phyloP scores from a whole-genome alignment of 2,888 invertebrate species.

The Drosophila mettleri region DNA sequence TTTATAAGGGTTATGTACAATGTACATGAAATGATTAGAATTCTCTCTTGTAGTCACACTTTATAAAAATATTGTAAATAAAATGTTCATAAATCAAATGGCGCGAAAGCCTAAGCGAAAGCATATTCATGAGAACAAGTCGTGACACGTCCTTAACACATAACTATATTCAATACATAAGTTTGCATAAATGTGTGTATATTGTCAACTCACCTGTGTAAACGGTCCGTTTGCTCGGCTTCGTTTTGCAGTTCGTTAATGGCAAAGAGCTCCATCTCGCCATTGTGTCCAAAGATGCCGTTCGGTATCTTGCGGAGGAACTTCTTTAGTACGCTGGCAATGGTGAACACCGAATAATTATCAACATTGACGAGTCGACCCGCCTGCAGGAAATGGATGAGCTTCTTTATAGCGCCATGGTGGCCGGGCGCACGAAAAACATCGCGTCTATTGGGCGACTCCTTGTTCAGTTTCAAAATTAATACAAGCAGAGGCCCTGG shows the following conservation, averaged over 20 bases:
- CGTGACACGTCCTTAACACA: conserved; percentile 6
- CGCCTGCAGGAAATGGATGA: conserved; percentile 95
- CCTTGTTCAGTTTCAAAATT: conserved; percentile 96
- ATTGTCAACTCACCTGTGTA: conserved; percentile 90
- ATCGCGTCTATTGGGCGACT: conserved; percentile 96
- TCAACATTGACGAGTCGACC: conserved; percentile 96
- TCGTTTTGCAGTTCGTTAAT: conserved; percentile 93
- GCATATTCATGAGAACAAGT: neutral
- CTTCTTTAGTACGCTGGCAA: conserved; percentile 99
- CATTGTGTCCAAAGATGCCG: conserved; percentile 96
- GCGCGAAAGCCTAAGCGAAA: neutral
- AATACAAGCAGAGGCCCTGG: conserved; percentile 96
- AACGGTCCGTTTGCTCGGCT: conserved; percentile 94
- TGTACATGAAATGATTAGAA: neutral
- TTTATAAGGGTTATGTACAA: neutral
- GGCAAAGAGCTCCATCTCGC: conserved; percentile 95
- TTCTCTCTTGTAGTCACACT: no score
- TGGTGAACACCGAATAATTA: conserved; percentile 98
- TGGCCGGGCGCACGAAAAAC: conserved; percentile 98
- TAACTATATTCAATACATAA: conserved; percentile 7
- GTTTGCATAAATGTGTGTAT: neutral
- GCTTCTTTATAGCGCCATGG: conserved; percentile 96
- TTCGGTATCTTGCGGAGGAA: conserved; percentile 98
- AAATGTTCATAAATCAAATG: neutral
- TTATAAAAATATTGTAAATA: neutral